These are phyloP conservation scores for Vicugna pacos DNA, from an alignment of 2,113 vertebrate genomes.

Conservation along the genomic window DNA sequence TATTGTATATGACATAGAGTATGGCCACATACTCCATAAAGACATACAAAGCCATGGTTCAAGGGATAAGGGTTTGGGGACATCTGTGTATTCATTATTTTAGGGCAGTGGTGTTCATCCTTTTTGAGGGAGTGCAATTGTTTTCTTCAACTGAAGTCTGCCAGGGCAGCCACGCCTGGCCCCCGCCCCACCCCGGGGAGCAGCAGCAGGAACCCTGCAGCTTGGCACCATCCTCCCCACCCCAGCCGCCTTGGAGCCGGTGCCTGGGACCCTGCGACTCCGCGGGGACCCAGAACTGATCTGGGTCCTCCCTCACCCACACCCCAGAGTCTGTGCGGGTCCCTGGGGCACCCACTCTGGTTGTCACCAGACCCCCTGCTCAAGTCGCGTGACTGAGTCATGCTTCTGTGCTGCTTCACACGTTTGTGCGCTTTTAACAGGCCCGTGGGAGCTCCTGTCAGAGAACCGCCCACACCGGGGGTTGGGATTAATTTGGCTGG, in stretches of 20 bases:
- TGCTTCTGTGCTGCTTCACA: background rate
- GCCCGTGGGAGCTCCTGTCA: rapidly evolving
- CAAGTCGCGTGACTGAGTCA: background rate
- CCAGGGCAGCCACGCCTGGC: rapidly evolving
- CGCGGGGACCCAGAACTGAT: rapidly evolving
- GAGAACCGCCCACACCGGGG: rapidly evolving
- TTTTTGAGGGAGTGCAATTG: no score
- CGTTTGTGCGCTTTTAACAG: rapidly evolving
- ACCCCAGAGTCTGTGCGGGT: no score
- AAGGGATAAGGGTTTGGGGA: background rate
- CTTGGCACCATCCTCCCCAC: rapidly evolving
- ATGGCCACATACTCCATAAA: rapidly evolving
- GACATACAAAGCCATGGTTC: rapidly evolving
- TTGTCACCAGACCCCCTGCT: background rate
- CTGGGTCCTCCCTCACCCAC: rapidly evolving
- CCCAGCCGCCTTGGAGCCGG: rapidly evolving
- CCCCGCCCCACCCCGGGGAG: rapidly evolving
- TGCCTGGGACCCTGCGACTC: rapidly evolving
- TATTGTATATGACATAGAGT: background rate
- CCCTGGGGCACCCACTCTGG: no score
- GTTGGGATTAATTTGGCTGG: rapidly evolving
- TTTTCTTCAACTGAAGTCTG: background rate
- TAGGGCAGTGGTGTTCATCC: background rate
- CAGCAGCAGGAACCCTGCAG: rapidly evolving
- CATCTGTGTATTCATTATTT: no score